Evolutionary conservation across 2,113 vertebrate genomes (phyloP).

Genomic region (Smithornis capensis): DNA sequence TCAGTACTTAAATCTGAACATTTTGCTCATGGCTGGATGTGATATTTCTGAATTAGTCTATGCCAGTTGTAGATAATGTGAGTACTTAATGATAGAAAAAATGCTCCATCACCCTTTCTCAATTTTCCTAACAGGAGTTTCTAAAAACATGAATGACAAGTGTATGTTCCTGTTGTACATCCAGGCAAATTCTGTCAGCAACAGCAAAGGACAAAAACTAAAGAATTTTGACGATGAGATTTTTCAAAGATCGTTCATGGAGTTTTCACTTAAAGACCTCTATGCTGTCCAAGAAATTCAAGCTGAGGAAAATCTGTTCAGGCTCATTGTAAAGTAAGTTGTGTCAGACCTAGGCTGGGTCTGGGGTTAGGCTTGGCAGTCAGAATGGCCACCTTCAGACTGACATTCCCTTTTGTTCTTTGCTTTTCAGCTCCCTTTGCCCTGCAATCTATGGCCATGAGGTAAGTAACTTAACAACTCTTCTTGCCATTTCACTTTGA

Average conservation of each 20-base stretch:
- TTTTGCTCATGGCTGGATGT: neutral
- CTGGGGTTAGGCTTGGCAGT: neutral
- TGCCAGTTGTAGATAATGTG: neutral
- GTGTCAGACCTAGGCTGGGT: neutral
- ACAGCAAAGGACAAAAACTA: slow-evolving; percentile 88
- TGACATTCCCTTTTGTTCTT: neutral
- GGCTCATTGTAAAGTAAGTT: slow-evolving; percentile 84
- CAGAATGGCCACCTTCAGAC: neutral
- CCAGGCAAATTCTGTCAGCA: slow-evolving; percentile 93
- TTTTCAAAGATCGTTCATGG: slow-evolving; percentile 76
- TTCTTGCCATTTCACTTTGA: neutral
- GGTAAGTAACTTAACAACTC: slow-evolving; percentile 74
- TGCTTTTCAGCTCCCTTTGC: slow-evolving; percentile 89
- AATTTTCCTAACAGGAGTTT: slow-evolving; percentile 73
- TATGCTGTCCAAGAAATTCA: slow-evolving; percentile 97
- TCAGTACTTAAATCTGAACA: neutral
- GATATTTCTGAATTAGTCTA: neutral
- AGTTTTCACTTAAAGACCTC: slow-evolving; percentile 95
- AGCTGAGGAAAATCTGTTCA: slow-evolving; percentile 87
- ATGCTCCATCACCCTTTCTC: neutral
- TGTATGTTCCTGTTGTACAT: slow-evolving; percentile 97
- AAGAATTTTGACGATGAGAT: slow-evolving; percentile 74
- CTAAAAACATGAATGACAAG: slow-evolving; percentile 90
- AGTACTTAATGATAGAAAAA: neutral
- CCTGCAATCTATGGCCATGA: slow-evolving; percentile 95